Evolutionary conservation across 2,113 vertebrate genomes (phyloP), one percentile per base, ranked within the genome.

Genomic region (Larimichthys polyactis): DNA sequence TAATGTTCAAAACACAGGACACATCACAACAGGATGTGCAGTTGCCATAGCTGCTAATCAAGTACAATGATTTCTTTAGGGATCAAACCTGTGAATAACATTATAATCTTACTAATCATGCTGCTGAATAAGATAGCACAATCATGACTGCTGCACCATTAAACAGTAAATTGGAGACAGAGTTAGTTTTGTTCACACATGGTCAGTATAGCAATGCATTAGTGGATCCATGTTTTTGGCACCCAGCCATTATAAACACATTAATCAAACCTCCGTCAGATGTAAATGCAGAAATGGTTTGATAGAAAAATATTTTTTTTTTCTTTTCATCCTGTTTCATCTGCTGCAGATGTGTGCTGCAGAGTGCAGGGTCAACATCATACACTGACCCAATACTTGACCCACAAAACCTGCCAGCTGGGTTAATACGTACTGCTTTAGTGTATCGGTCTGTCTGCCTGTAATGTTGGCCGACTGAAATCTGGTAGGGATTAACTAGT

Each of bases 351-450:
- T 80, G 44, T 46, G 44, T 4, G 29, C 24, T 24, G 40, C 12
- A 49, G 36, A 46, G 40, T 6, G 27, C 24, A 15, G 49, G 64
- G 60, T 75, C 58, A 52, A 36, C 46, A 62, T 72, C 73, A 29
- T 14, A 20, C 40, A 72, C 60, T 78, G 79, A 90, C 55, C 87
- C 60, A 80, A 57, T 51, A 84, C 55, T 82, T 68, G 78, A 44
- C 69, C 71, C 17, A 49, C 75, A 57, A 86, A 84, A 78, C n/a
- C 43, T 86, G 59, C 17, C 71, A 78, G 65, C 81, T 75, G 87
- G 78, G 65, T 83, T 70, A 67, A 65, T 71, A 27, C 40, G 48
- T 48, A 11, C 62, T 2, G 51, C 15, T 62, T 55, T 10, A 48
- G 49, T 36, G 16, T 48, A 51, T 69, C 55, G 32, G 65, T 62